A percentile compares a stretch with the other conserved stretches of the same genome.
Evolutionary conservation across 2,113 vertebrate species (phyloP).

Genomic region (Cyprinus carpio): DNA sequence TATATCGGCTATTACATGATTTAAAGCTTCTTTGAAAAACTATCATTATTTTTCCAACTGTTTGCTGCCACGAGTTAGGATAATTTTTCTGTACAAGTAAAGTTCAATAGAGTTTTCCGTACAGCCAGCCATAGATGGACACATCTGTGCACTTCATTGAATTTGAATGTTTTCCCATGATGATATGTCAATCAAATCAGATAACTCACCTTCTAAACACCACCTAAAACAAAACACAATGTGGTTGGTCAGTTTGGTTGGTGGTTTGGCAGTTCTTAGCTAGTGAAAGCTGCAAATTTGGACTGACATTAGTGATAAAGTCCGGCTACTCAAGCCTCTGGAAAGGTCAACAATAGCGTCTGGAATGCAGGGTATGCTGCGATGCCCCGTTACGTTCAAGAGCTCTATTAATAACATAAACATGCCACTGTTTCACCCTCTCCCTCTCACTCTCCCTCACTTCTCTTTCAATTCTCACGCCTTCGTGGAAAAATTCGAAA

Average conservation of each 20-base stretch:
- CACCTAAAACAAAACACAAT: neutral
- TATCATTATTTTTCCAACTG: neutral
- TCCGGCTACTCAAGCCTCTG: neutral
- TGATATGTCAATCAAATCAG: neutral
- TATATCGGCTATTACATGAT: too few species aligned
- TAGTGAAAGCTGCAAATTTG: neutral
- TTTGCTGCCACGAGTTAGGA: neutral
- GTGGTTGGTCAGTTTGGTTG: neutral
- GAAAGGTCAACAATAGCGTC: constrained; percentile 43
- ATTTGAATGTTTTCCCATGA: neutral
- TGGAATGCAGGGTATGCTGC: constrained; percentile 40
- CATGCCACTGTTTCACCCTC: neutral
- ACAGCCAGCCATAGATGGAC: too few species aligned
- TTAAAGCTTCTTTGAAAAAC: too few species aligned
- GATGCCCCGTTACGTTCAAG: constrained; percentile 17
- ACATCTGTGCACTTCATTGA: too few species aligned
- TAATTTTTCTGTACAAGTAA: neutral
- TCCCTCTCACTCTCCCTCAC: constrained; percentile 12
- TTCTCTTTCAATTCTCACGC: constrained; percentile 30
- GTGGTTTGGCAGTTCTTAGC: neutral
- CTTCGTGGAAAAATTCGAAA: neutral
- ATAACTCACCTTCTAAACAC: neutral
- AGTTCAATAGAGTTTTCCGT: too few species aligned
- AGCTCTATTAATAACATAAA: constrained; percentile 31
- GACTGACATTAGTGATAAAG: neutral